phyloP scores from a whole-genome alignment of 2,797 vertebrate genomes.

The Dermochelys coriacea region DNA sequence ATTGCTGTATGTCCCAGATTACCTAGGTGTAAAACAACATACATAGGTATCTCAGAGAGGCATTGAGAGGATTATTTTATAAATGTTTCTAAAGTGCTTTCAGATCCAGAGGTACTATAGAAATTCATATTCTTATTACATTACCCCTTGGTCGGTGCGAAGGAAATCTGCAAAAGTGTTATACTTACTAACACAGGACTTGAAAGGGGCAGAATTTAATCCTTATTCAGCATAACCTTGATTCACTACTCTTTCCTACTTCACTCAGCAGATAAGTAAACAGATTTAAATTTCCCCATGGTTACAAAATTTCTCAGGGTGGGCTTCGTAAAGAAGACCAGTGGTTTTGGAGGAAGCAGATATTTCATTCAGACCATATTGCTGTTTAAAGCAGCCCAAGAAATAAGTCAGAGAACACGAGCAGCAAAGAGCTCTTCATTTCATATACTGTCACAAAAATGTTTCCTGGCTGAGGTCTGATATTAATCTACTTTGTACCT shows the following conservation, averaged over 20 bases:
- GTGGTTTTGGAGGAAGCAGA: slow-evolving; percentile 61
- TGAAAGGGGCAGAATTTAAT: not conserved
- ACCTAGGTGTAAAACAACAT: not conserved
- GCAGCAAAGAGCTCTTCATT: slow-evolving; percentile 64
- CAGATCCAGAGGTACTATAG: not conserved
- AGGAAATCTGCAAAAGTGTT: not conserved
- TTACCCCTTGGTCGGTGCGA: not conserved
- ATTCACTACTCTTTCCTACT: not conserved
- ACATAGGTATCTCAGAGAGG: not conserved
- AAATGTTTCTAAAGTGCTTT: not conserved
- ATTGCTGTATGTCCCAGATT: rapidly evolving
- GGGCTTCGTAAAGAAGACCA: slow-evolving; percentile 40
- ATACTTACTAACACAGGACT: rapidly evolving
- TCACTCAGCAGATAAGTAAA: not conserved
- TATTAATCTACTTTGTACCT: slow-evolving; percentile 75
- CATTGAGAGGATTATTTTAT: not conserved
- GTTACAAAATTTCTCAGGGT: slow-evolving; percentile 46
- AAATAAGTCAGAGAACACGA: slow-evolving; percentile 64
- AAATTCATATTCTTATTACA: not conserved
- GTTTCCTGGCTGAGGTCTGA: slow-evolving; percentile 65
- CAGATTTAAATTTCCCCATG: not conserved
- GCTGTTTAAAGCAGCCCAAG: slow-evolving; percentile 57
- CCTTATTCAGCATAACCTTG: rapidly evolving
- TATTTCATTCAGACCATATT: slow-evolving; percentile 11
- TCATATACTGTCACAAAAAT: slow-evolving; percentile 69